Base-by-base conservation (phyloP, 2,888 invertebrate genomes). In the Philopedon plagiatum region DNA sequence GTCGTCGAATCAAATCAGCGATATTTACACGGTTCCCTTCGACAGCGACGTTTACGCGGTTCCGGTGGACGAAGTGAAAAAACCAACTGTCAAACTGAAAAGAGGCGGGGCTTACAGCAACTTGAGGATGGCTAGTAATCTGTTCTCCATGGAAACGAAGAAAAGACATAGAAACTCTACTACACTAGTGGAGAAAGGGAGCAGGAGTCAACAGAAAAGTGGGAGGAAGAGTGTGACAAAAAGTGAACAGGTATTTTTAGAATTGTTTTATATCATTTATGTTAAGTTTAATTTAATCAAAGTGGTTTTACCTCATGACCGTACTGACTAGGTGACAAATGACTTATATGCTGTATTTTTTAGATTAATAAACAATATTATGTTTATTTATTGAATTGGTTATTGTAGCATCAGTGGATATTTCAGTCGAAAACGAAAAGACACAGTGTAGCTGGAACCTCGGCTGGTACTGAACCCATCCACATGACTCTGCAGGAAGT, bases 11-110 rank as follows among this genome's bases (percentile, higher is more conserved):
- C 93, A 93, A 81, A 94, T 94, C 72, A 91, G 91, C 37, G 94
- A 94, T 84, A 91, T 95, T 88, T 95, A 95, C 84, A 95, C 94
- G 86, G 95, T 95, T 72, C 95, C 95, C 75, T 93, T 94, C 79
- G 95, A 95, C 82, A 94, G 94, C 79, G 95, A 95, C 84, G 93
- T 95, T 77, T 95, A 95, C 83, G 93, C 95, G 11, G 92, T 95
- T 71, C 95, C 95, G 39, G 90, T 95, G 73, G 95, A 95, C 84
- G 92, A 93, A 85, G 90, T 94, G 1, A 32, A 62, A 15, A 87
- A 89, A 74, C 91, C 92, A 44, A 86, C 88, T 9, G 79, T 86
- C 41, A 86, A 85, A 34, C 86, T 87, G 1, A 88, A 86, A 76
- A 83, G 87, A 73, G 61, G 65, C 19, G 67, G 66, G n/a, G 54